Conservation (phyloP, 2,797 vertebrate genomes). For the Phalanger gymnotis region DNA sequence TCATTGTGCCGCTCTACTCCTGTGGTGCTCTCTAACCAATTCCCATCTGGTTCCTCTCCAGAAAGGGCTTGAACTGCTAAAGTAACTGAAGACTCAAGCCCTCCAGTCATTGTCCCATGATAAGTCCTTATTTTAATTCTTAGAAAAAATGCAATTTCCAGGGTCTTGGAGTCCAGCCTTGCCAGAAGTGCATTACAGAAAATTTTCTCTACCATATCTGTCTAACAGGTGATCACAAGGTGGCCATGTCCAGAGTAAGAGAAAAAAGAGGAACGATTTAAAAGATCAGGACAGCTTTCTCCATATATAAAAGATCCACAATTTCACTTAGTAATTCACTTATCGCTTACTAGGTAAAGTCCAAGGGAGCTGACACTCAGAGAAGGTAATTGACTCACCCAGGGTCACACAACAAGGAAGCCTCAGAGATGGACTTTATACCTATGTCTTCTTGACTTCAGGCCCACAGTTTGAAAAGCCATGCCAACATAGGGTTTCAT, state of each 20-base stretch:
- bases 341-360: background rate
- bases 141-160: background rate
- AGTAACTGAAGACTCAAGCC: background rate
- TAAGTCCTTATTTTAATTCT: background rate
- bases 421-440: background rate
- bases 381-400: background rate
- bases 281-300: background rate
- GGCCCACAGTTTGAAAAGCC: background rate
- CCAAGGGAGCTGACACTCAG: background rate
- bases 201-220: background rate
- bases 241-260: background rate
- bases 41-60: background rate
- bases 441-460: background rate
- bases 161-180: background rate
- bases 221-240: background rate
- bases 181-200: background rate
- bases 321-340: background rate
- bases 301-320: background rate
- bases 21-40: background rate
- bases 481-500: background rate
- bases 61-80: background rate
- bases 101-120: background rate
- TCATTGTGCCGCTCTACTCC: background rate
- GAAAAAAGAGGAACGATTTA: background rate
- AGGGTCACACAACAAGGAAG: background rate